Evolutionary conservation across 1,140 invertebrate species (phyloP), one percentile per base, ranked within the genome.

Genomic region (Bombus confusus): DNA sequence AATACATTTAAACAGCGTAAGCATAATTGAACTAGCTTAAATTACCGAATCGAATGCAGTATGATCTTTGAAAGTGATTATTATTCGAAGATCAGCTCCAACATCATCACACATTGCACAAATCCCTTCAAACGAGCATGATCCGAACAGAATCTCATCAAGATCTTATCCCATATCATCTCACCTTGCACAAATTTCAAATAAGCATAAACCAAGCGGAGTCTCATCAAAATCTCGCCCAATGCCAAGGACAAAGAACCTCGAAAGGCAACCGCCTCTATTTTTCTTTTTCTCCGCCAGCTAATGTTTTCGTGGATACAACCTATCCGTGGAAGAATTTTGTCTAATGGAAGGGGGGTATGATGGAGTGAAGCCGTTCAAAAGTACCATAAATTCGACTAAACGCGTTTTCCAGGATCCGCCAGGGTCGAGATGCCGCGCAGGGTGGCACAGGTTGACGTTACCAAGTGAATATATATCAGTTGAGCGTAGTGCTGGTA

Each of bases 331-430:
- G 81, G 85, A 83, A 92, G 88, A 91, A 93, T 93, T 93, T 91
- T 52, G 47, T 52, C 86, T 81, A 64, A 12, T n/a, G 10, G 28
- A 13, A 25, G 83, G 76, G 76, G 83, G 86, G 83, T 93, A 93
- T 93, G 93, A 93, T 93, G 89, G 91, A 92, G 91, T 84, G 90
- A 86, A 91, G 91, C 88, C 90, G 92, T 93, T 92, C 90, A 92
- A 91, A 93, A 93, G 88, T 92, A 87, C 91, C 89, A 92, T 92
- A 93, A 93, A 92, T 93, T 90, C 86, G 28, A 31, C 52, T 64
- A 80, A 87, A 89, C 85, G 88, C 75, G 88, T 62, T 83, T 68
- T 75, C 80, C 69, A 34, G 31, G 13, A 25, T 34, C 64, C 10
- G 31, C 43, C 28, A n/a, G 59, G 72, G 57, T 77, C 37, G 66